A percentile compares a stretch with the other conserved stretches of the same genome.
phyloP scores from a whole-genome alignment of 2,888 invertebrate genomes.

The Ophion ventricosus region DNA sequence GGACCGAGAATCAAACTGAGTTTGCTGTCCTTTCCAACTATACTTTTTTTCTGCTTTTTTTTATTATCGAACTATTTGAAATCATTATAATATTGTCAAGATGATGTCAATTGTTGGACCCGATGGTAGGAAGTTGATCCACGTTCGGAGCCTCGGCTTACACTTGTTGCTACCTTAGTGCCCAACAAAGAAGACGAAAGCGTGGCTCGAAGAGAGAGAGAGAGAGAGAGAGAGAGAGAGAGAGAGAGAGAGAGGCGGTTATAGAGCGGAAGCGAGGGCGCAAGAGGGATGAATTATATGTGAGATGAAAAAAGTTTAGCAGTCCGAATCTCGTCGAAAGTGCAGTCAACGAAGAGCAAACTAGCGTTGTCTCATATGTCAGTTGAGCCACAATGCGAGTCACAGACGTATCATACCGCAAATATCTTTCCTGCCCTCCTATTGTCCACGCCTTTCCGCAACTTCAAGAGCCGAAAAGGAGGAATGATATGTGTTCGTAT shows the following conservation, averaged over 20 bases:
- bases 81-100: too few relatives aligned
- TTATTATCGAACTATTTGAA: background rate
- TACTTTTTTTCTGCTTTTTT: background rate
- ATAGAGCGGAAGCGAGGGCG: too few relatives aligned
- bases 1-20: slow-evolving; percentile 14
- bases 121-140: slow-evolving; percentile 7
- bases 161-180: slow-evolving; percentile 39
- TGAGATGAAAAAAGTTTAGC: slow-evolving; percentile 39
- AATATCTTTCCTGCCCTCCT: background rate
- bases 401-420: background rate
- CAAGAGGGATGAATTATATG: background rate
- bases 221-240: too few relatives aligned
- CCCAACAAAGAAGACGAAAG: slow-evolving; percentile 21
- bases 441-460: background rate
- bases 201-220: background rate
- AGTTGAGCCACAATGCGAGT: background rate
- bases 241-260: background rate
- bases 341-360: slow-evolving; percentile 49
- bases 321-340: slow-evolving; percentile 43
- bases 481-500: too few relatives aligned
- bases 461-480: too few relatives aligned
- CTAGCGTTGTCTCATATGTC: slow-evolving; percentile 32
- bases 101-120: slow-evolving; percentile 18
- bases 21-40: background rate
- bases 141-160: slow-evolving; percentile 13